phyloP scores from a whole-genome alignment of 2,113 vertebrate species.

The Noctilio leporinus region DNA sequence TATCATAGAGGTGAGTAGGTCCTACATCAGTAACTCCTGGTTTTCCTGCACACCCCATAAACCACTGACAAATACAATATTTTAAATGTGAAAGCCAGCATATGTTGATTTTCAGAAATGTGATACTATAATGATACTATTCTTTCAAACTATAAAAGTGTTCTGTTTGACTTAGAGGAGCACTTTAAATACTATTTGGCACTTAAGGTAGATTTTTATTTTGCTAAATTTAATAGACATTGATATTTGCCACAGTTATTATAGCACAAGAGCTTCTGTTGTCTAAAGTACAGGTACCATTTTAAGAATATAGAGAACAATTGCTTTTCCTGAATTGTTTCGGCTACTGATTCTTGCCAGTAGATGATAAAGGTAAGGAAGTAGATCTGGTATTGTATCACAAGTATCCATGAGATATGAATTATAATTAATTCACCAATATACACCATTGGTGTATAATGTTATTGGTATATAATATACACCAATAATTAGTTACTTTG shows the following conservation, averaged over 20 bases:
- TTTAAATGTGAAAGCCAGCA: constrained; percentile 14
- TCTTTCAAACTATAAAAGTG: not conserved
- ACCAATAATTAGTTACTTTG: not conserved
- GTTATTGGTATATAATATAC: too few species aligned
- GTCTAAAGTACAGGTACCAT: not conserved
- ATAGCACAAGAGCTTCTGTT: not conserved
- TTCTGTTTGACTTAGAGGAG: not conserved
- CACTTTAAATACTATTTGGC: not conserved
- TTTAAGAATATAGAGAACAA: not conserved
- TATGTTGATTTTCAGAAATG: constrained; percentile 11
- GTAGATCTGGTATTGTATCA: not conserved
- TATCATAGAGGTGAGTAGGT: constrained; percentile 1
- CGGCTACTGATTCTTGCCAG: not conserved
- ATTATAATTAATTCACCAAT: too few species aligned
- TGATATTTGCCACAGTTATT: not conserved
- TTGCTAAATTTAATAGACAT: constrained; percentile 12
- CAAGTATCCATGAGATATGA: not conserved
- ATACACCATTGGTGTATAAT: too few species aligned
- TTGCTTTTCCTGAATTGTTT: not conserved
- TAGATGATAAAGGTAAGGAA: not conserved
- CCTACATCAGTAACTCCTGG: not conserved
- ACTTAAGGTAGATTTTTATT: constrained; percentile 10
- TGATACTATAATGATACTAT: not conserved
- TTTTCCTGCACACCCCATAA: constrained; percentile 6
- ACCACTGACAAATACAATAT: not conserved